Base-by-base conservation (phyloP, 2,797 vertebrate genomes). In the Sternarchorhynchus goeldii region DNA sequence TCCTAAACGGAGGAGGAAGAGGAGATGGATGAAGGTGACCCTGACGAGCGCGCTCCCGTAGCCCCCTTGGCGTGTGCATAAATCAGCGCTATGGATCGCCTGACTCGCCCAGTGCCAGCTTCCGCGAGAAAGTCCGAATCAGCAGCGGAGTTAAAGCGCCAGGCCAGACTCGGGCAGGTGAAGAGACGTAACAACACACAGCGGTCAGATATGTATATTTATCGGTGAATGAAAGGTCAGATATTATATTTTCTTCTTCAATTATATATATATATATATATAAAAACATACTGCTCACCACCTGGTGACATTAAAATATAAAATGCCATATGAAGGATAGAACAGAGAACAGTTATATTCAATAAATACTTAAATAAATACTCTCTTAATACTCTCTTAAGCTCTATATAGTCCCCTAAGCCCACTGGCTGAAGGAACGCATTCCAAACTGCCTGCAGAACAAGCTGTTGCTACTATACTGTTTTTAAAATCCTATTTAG, bases 41-140 rank as follows among this genome's bases (percentile, higher is more conserved):
- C 70, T 68, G 70, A 58, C 41, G n/a, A 77, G 50, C 53, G 75
- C 39, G 67, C 64, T 71, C 34, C 32, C 20, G 60, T 63, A 45
- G 76, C 60, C 77, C 73, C 69, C 69, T 82, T 76, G 60, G 74
- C 75, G 69, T 57, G 50, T 31, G 79, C 67, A 84, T 84, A 79
- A 85, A 83, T 86, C 80, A 84, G 68, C 70, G 64, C 73, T 73
- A 55, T 79, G 65, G 76, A 85, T 84, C 50, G 31, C 34, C 63
- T 31, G 55, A 60, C 73, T 73, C 36, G 17, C 71, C 25, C 64
- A 76, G 70, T 29, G 53, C 75, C 73, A 79, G 77, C 39, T 50
- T 77, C 34, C 77, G 65, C 25, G 45, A 79, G 66, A 79, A 81
- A 82, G 53, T 75, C 65, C 39, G 77, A 72, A 78, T 82, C 77